phyloP scores from a whole-genome alignment of 2,888 invertebrate genomes.

The Tromatobia lineatoria region DNA sequence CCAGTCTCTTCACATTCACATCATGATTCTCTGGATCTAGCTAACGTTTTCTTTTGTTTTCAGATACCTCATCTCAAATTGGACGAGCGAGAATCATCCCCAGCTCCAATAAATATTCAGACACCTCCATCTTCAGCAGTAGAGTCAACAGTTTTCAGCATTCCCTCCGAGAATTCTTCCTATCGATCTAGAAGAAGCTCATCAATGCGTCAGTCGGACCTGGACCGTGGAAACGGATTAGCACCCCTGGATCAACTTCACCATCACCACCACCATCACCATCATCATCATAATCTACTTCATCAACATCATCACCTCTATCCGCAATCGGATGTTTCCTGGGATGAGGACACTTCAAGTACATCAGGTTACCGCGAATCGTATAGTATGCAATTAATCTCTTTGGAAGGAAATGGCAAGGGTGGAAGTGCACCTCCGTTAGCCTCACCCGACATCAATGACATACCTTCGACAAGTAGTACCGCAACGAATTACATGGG shows the following conservation, averaged over 20 bases:
- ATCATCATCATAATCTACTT: constrained; percentile 76
- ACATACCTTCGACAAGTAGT: constrained; percentile 86
- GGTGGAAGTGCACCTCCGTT: constrained; percentile 86
- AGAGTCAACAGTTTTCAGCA: constrained; percentile 74
- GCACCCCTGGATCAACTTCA: constrained; percentile 73
- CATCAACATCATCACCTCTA: constrained; percentile 77
- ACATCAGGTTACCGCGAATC: constrained; percentile 94
- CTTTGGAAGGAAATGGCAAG: constrained; percentile 86
- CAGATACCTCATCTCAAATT: constrained; percentile 86
- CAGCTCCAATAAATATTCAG: constrained; percentile 65
- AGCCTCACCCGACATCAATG: constrained; percentile 89
- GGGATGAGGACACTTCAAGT: constrained; percentile 93
- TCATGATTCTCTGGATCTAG: neutral
- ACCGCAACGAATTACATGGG: constrained; percentile 86
- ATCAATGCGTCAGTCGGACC: constrained; percentile 74
- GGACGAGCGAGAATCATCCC: constrained; percentile 82
- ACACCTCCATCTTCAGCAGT: constrained; percentile 72
- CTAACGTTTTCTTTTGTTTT: constrained; percentile 11
- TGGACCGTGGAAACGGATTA: constrained; percentile 56
- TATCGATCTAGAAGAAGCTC: constrained; percentile 76
- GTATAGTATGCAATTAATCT: constrained; percentile 88
- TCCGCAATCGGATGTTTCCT: constrained; percentile 89
- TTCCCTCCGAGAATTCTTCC: constrained; percentile 79
- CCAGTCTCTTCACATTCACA: neutral
- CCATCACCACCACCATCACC: constrained; percentile 72